Evolutionary conservation across 2,113 vertebrate genomes (phyloP), one percentile per base, ranked within the genome.

Genomic region (Microcebus jonahi): DNA sequence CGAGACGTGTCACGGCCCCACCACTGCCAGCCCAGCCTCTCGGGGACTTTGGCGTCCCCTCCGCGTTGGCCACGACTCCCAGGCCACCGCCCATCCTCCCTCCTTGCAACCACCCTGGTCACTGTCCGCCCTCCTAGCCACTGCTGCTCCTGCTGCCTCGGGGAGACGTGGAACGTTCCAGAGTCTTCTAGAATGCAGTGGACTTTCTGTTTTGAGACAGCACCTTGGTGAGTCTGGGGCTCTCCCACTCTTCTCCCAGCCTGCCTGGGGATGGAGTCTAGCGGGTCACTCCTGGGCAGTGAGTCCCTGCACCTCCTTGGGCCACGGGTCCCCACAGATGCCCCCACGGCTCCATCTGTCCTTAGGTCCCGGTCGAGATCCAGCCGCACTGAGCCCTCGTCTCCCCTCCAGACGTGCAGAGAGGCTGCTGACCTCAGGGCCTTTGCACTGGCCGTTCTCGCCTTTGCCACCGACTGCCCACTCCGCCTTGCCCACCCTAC

Each of bases 111-210:
- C 45, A 11, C 23, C 61, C 8, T 11, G 57, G 29, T 6, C 36
- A 11, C 2, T 5, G 9, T 21, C 42, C 11, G 6, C 0, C 29
- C 15, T 27, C 65, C 1, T 36, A 2, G 1, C 27, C 63, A 25
- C 18, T 2, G 36, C 50, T 57, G 29, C 3, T 68, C 18, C 88
- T 36, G 6, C 12, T 6, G 4, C 50, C 20, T 5, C 50, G 0
- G 21, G 0, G 8, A 68, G 48, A 71, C 20, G 1, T 1, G 3
- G 65, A 45, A 45, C 3, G 8, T n/a, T 12, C 48, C 2, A 0
- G 88, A 42, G 13, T 11, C 34, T 48, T 61, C 65, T 59, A 27
- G 79, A 82, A 59, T 13, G 29, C 90, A 9, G 1, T 23, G 3
- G 50, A 11, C 11, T 48, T 65, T 80, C 75, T 68, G 61, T 80